Percentiles rank a stretch among this genome's conserved stretches.
phyloP scores from a whole-genome alignment of 92 coral and sea anemone species.

The Blastomussa wellsi region DNA sequence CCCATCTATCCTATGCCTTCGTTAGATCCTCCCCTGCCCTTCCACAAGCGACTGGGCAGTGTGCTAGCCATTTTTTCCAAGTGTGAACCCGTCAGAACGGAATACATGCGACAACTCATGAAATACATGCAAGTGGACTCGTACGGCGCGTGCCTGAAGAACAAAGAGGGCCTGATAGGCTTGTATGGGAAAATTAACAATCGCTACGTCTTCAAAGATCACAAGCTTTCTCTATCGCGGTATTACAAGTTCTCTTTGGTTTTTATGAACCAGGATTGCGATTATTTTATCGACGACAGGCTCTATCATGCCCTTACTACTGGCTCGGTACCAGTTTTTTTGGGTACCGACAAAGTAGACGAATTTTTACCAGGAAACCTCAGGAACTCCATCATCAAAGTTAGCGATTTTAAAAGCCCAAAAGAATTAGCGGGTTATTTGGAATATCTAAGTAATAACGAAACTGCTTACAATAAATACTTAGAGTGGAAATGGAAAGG shows the following conservation, averaged over 20 bases:
- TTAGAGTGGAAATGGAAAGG: slow-evolving; percentile 97
- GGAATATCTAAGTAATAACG: slow-evolving; percentile 67
- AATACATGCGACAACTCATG: slow-evolving; percentile 85
- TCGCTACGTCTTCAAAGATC: slow-evolving; percentile 76
- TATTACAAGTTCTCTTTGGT: slow-evolving; percentile 89
- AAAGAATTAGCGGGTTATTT: slow-evolving; percentile 81
- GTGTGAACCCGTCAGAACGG: slow-evolving; percentile 92
- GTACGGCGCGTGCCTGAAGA: slow-evolving; percentile 82
- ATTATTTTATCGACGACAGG: slow-evolving; percentile 91
- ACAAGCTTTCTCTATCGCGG: slow-evolving; percentile 73
- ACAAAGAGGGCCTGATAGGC: slow-evolving; percentile 78
- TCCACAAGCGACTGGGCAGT: slow-evolving; percentile 70
- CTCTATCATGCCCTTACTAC: slow-evolving; percentile 88
- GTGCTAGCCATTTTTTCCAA: slow-evolving; percentile 81
- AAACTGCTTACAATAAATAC: slow-evolving; percentile 86
- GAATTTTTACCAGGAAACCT: slow-evolving; percentile 89
- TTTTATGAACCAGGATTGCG: slow-evolving; percentile 95
- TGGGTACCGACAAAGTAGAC: slow-evolving; percentile 97
- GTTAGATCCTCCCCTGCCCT: slow-evolving; percentile 77
- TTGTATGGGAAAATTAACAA: slow-evolving; percentile 67
- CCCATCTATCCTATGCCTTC: slow-evolving; percentile 88
- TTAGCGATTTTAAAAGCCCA: slow-evolving; percentile 83
- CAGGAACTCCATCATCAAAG: slow-evolving; percentile 86
- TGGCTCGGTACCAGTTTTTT: slow-evolving; percentile 90
- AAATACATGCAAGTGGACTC: slow-evolving; percentile 81